phyloP scores from a whole-genome alignment of 92 coral and sea anemone genomes.

The Epizoanthus illoricatus region DNA sequence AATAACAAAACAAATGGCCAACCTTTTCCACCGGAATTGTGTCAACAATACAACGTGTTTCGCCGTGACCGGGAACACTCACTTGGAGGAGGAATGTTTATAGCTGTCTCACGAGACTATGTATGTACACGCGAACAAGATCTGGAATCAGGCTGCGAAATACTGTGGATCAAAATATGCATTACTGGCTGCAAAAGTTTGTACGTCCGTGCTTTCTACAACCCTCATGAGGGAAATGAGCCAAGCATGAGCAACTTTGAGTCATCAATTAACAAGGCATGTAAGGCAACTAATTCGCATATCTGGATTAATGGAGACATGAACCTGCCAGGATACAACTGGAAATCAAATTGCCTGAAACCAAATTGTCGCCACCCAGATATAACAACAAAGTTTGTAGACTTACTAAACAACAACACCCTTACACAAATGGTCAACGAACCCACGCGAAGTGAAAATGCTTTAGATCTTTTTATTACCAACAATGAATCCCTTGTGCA shows the following conservation, averaged over 20 bases:
- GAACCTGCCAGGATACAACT: conserved; percentile 4
- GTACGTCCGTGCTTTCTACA: conserved; percentile 4
- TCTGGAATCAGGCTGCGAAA: background rate
- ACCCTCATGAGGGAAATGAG: conserved; percentile 13
- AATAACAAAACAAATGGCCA: too few species aligned
- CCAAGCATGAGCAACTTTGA: background rate
- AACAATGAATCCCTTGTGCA: conserved; percentile 6
- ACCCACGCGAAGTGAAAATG: conserved; percentile 23
- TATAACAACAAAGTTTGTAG: conserved; percentile 14
- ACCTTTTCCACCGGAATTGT: too few species aligned
- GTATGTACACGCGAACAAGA: background rate
- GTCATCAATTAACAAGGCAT: background rate
- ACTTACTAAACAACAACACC: conserved; percentile 7
- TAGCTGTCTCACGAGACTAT: conserved; percentile 10
- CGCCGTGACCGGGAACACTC: conserved; percentile 18
- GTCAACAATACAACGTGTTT: background rate
- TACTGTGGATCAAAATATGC: background rate
- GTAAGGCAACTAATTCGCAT: background rate
- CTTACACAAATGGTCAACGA: conserved; percentile 35
- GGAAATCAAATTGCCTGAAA: conserved; percentile 4
- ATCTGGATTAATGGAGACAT: conserved; percentile 1
- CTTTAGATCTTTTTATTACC: conserved; percentile 9
- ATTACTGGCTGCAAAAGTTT: conserved; percentile 3
- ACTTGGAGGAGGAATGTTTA: background rate
- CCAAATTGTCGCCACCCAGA: conserved; percentile 19